Percentiles rank a stretch among this genome's conserved stretches.
These are phyloP conservation scores for Drosophila pallidifrons DNA, from an alignment of 1,140 invertebrate genomes.

Conservation along the genomic window DNA sequence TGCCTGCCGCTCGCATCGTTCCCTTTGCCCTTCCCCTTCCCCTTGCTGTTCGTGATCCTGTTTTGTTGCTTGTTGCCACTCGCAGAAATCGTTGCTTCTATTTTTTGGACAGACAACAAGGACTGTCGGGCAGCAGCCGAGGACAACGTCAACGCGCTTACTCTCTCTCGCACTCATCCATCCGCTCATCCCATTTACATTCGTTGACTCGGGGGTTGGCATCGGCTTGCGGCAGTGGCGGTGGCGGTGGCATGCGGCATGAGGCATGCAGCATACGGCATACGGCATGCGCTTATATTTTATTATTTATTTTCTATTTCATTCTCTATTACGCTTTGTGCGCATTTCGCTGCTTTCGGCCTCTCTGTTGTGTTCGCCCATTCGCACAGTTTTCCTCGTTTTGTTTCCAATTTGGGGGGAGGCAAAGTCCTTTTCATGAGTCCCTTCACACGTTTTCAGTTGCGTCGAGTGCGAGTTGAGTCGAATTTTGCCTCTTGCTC, in stretches of 20 bases:
- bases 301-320: conserved; percentile 81
- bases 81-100: conserved; percentile 66
- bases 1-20: background rate
- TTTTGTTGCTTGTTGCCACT: conserved; percentile 56
- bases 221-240: conserved; percentile 7
- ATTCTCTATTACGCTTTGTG: conserved; percentile 68
- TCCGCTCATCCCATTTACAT: background rate
- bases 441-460: conserved; percentile 26
- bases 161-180: conserved; percentile 16
- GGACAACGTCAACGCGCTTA: conserved; percentile 10
- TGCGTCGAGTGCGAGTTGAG: conserved; percentile 44
- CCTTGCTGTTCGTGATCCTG: background rate
- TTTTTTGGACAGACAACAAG: conserved; percentile 63
- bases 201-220: conserved; percentile 59
- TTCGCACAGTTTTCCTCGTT: conserved; percentile 44
- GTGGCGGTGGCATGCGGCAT: conserved; percentile 13
- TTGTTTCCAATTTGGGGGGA: conserved; percentile 22
- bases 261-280: conserved; percentile 14
- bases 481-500: conserved; percentile 23
- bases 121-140: conserved; percentile 35
- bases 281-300: conserved; percentile 64
- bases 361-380: conserved; percentile 63
- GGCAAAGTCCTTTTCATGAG: conserved; percentile 41
- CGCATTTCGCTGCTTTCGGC: conserved; percentile 34
- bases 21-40: conserved; percentile 1